Conservation (phyloP, 2,113 vertebrate genomes). For the Odocoileus virginianus region DNA sequence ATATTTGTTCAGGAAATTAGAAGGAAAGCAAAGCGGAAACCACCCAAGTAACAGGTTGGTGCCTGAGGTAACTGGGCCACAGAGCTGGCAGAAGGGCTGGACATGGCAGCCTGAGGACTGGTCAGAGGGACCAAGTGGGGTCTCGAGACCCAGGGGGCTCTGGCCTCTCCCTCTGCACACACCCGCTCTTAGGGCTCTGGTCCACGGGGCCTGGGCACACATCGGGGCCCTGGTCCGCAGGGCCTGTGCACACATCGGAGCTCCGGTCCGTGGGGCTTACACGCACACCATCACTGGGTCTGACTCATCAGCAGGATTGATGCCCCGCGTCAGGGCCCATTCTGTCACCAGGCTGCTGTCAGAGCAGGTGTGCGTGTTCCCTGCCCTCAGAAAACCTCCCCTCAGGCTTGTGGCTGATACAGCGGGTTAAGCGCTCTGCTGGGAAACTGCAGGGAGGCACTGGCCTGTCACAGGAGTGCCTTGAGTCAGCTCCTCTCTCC, state of each 20-base stretch:
- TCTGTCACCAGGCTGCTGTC: neutral
- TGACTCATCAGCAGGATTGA: neutral
- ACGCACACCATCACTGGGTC: neutral
- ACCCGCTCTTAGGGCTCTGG: neutral
- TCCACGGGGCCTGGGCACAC: rapidly evolving
- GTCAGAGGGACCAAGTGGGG: neutral
- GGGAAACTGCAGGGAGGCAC: neutral
- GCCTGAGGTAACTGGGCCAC: conserved; percentile 29
- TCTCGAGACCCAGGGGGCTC: neutral
- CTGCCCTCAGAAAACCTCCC: neutral
- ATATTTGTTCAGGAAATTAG: conserved; percentile 66
- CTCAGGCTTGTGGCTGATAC: neutral
- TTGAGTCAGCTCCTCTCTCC: neutral
- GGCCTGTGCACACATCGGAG: neutral
- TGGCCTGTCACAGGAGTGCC: rapidly evolving
- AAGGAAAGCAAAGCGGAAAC: conserved; percentile 52
- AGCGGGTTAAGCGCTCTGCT: rapidly evolving
- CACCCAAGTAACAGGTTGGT: conserved; percentile 52
- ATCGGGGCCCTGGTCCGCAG: rapidly evolving
- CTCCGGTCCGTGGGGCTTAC: rapidly evolving
- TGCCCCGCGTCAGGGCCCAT: rapidly evolving
- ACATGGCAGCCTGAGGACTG: neutral
- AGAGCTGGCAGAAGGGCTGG: neutral
- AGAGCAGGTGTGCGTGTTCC: rapidly evolving
- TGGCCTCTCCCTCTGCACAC: neutral